Conservation (phyloP, 2,113 vertebrate genomes). For the Brevimyrus niger region DNA sequence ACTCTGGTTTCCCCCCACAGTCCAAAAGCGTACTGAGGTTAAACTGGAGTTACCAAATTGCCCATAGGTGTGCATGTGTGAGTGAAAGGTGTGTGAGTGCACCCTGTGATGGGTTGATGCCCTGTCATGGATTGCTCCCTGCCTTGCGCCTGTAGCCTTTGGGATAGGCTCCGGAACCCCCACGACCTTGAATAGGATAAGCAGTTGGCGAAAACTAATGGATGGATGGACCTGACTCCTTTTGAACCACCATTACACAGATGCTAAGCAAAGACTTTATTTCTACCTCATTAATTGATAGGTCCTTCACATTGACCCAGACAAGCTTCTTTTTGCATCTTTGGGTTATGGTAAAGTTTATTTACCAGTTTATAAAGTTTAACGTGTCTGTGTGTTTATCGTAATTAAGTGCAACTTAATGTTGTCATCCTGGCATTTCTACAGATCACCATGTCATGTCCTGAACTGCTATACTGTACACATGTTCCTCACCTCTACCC, state of each 20-base stretch:
- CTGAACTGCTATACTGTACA: not conserved
- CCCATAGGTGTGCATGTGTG: not conserved
- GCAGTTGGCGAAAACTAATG: not conserved
- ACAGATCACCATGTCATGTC: not conserved
- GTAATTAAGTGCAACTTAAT: not conserved
- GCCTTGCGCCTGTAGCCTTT: not conserved
- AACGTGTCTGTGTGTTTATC: too few species aligned
- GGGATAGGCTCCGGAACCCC: not conserved
- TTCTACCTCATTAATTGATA: not conserved
- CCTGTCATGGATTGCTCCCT: not conserved
- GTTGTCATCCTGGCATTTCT: not conserved
- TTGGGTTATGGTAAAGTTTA: not conserved
- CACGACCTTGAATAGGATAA: not conserved
- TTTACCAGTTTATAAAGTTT: too few species aligned
- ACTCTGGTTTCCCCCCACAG: not conserved
- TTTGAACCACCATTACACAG: not conserved
- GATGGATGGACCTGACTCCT: not conserved
- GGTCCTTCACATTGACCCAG: not conserved
- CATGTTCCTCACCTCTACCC: not conserved
- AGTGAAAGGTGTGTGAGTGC: not conserved
- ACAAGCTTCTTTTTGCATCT: conserved; percentile 4
- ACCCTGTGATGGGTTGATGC: not conserved
- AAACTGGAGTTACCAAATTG: not conserved
- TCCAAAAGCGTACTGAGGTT: not conserved
- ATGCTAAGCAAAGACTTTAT: not conserved